Base-by-base conservation (phyloP, 92 coral and sea anemone genomes). In the Ricordea florida region DNA sequence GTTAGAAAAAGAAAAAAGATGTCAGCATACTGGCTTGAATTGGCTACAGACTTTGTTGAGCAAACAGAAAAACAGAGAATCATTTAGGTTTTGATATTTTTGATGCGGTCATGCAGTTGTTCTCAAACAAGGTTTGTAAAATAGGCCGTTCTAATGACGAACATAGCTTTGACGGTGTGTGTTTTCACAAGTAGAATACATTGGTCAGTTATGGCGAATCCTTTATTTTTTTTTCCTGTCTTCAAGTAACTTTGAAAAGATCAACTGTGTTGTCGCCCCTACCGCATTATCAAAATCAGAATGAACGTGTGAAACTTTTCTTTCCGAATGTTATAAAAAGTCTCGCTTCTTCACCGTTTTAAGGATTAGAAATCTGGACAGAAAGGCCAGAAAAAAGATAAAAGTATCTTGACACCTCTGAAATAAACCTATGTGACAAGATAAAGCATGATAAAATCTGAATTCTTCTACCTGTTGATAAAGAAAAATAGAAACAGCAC, bases 261-360 rank as follows among this genome's bases (percentile, higher is more conserved):
- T 35, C 18, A n/a, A n/a, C n/a, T n/a, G n/a, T n/a, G n/a, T n/a
- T n/a, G n/a, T n/a, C n/a, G n/a, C n/a, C n/a, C n/a, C n/a, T n/a
- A n/a, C n/a, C n/a, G n/a, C n/a, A n/a, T n/a, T n/a, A n/a, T n/a
- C n/a, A n/a, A n/a, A n/a, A n/a, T n/a, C n/a, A 37, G 20, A 57
- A 36, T 14, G 13, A 28, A 22, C 44, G 69, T 24, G 57, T n/a
- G 9, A 15, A 27, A 36, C 65, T 11, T 28, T 78, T 75, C 61
- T 81, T 51, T 63, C 65, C 55, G 62, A 42, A 45, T 30, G 55
- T 40, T 67, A 86, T 85, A 86, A 90, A 90, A 86, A 74, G 88
- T 78, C 92, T 38, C 37, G 52, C 20, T 55, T 55, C 55, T 20
- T 55, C 45, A 79, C 92, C 96, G 96, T 90, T 90, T 90, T 90